Base-by-base conservation (phyloP, 2,797 vertebrate genomes). In the Myotis daubentonii region DNA sequence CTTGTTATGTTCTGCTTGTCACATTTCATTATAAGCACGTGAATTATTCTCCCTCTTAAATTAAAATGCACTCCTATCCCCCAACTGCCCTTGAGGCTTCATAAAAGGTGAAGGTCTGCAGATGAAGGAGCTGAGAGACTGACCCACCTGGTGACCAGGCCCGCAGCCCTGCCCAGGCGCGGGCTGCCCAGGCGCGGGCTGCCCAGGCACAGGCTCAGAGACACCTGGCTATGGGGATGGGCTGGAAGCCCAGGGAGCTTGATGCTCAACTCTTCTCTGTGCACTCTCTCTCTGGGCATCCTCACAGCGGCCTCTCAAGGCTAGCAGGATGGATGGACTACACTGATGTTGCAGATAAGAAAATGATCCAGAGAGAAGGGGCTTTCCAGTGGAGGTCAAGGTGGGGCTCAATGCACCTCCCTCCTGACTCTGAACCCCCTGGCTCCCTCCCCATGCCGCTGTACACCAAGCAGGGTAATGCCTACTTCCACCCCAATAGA, bases 1-100 rank as follows among this genome's bases (percentile, higher is more conserved):
- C 96, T 97, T 86, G 94, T 91, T 97, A 96, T 44, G 92, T 96
- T 97, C 96, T 95, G 96, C 96, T 89, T 96, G 97, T 97, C 96
- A 60, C 93, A 76, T 97, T 97, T 96, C 94, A 97, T 97, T 97
- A 96, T 85, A 89, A 97, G 92, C 88, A 75, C 1, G 93, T 92
- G 76, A 95, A 95, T 96, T 97, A 96, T 96, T 96, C 84, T 95
- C 89, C 83, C 93, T 85, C 87, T 97, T 94, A 96, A 96, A 95
- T 97, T 95, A 97, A 95, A 95, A 97, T 47, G 81, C 76, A 72
- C 20, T 85, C 82, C 84, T 95, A 57, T 75, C 93, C 92, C 94
- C 76, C 65, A 13, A 66, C 94, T 83, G 94, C 86, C 87, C 75
- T 87, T 88, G 95, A 92, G 96, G 82, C 71, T 83, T 62, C 82